Evolutionary conservation across 2,797 vertebrate species (phyloP).

Genomic region (Helostoma temminkii): DNA sequence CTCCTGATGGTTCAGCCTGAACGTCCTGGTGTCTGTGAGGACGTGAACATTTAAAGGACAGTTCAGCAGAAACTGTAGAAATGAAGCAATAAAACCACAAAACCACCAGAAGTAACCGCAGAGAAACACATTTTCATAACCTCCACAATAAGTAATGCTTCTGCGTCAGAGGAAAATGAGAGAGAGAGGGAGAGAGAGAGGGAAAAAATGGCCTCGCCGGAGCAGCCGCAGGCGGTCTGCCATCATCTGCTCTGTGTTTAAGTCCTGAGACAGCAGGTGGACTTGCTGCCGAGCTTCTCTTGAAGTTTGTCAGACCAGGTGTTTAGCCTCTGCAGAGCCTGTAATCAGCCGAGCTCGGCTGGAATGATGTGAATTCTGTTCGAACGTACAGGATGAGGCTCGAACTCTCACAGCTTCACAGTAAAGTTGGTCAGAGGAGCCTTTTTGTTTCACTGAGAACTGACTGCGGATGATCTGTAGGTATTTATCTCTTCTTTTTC

Average conservation of each 20-base stretch:
- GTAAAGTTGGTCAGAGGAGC: not conserved
- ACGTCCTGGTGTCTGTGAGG: not conserved
- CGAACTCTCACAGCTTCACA: not conserved
- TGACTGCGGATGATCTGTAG: not conserved
- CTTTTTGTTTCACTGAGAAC: not conserved
- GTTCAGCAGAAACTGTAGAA: not conserved
- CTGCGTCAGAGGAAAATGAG: not conserved
- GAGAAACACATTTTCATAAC: constrained; percentile 11
- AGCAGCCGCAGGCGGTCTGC: constrained; percentile 20
- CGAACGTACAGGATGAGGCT: constrained; percentile 14
- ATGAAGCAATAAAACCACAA: not conserved
- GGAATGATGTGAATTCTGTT: constrained; percentile 48
- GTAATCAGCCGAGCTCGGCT: constrained; percentile 41
- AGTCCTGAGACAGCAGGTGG: constrained; percentile 37
- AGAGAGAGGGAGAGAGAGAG: not conserved
- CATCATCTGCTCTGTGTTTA: constrained; percentile 48
- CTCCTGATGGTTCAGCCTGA: not conserved
- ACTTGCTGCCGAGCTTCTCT: constrained; percentile 37
- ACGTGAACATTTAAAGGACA: not conserved
- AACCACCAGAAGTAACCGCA: not conserved
- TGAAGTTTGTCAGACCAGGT: constrained; percentile 65
- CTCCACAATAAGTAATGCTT: constrained; percentile 9
- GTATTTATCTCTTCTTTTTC: too few relatives aligned
- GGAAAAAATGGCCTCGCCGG: not conserved
- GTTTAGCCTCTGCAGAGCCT: constrained; percentile 30